Conservation (phyloP, 2,797 vertebrate species). For the Gambusia yucatana region DNA sequence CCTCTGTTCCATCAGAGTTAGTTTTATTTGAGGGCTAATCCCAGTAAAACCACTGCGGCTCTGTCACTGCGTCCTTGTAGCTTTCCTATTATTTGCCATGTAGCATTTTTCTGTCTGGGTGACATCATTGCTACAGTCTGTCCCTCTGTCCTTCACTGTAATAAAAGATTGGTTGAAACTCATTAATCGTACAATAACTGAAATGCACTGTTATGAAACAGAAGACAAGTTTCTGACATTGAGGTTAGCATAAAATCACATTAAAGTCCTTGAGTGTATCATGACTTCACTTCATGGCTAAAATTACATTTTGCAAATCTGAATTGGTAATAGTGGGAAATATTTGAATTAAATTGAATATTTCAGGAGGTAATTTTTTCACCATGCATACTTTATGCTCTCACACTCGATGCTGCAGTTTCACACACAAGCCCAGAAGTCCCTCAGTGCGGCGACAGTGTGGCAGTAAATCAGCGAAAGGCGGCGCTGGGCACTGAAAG, state of each 20-base stretch:
- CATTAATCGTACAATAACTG: slow-evolving; percentile 31
- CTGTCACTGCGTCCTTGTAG: slow-evolving; percentile 51
- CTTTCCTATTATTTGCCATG: slow-evolving; percentile 41
- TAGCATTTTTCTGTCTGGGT: slow-evolving; percentile 40
- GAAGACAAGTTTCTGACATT: slow-evolving; percentile 3
- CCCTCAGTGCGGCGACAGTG: slow-evolving; percentile 32
- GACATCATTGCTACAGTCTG: slow-evolving; percentile 43
- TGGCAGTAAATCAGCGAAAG: slow-evolving; percentile 76
- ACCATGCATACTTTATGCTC: slow-evolving; percentile 25
- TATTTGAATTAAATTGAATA: slow-evolving; percentile 32
- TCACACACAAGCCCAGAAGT: slow-evolving; percentile 23
- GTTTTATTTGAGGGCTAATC: slow-evolving; percentile 44
- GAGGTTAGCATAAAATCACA: slow-evolving; percentile 14
- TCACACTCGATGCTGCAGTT: slow-evolving; percentile 15
- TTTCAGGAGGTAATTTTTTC: slow-evolving; percentile 10
- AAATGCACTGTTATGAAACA: slow-evolving; percentile 12
- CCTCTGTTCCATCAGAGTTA: slow-evolving; percentile 20
- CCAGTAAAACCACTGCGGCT: slow-evolving; percentile 51
- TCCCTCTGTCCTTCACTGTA: slow-evolving; percentile 42
- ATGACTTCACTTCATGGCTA: slow-evolving; percentile 3
- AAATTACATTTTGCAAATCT: slow-evolving; percentile 1
- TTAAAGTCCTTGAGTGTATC: slow-evolving; percentile 2
- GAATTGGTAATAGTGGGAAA: slow-evolving; percentile 1
- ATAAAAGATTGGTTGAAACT: slow-evolving; percentile 31
- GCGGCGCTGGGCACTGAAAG: slow-evolving; percentile 59